A percentile compares a stretch with the other conserved stretches of the same genome.
These are phyloP conservation scores for Ladona fulva DNA, from an alignment of 1,140 invertebrate genomes.

Conservation along the genomic window DNA sequence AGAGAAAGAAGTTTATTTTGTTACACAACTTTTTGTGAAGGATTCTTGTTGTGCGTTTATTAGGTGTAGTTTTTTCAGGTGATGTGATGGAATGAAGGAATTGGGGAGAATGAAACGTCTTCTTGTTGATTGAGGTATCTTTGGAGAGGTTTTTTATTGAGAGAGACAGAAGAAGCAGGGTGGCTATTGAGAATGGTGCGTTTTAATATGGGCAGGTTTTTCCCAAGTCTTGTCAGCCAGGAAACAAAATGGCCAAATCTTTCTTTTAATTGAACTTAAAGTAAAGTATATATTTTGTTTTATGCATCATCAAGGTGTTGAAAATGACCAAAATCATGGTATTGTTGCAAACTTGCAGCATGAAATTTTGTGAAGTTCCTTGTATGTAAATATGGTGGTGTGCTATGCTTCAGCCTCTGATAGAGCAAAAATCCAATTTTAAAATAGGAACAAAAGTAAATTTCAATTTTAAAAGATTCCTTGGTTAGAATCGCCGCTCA, in stretches of 20 bases:
- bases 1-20: constrained; percentile 10
- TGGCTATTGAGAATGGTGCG: neutral
- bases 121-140: neutral
- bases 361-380: neutral
- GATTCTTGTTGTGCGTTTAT: constrained; percentile 1
- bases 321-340: neutral
- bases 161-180: neutral
- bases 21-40: constrained; percentile 7
- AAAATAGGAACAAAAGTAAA: neutral
- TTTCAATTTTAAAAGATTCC: neutral
- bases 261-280: neutral
- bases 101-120: neutral
- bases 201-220: neutral
- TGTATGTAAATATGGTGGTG: constrained; percentile 9
- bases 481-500: neutral
- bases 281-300: neutral
- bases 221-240: neutral
- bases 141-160: no score
- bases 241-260: neutral
- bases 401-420: constrained; percentile 3
- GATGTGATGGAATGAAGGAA: neutral
- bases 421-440: constrained; percentile 6
- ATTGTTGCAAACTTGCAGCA: neutral
- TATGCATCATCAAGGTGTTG: neutral
- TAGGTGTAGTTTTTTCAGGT: constrained; percentile 6